Conservation (phyloP, 2,797 vertebrate species). For the Acanthornis magna region DNA sequence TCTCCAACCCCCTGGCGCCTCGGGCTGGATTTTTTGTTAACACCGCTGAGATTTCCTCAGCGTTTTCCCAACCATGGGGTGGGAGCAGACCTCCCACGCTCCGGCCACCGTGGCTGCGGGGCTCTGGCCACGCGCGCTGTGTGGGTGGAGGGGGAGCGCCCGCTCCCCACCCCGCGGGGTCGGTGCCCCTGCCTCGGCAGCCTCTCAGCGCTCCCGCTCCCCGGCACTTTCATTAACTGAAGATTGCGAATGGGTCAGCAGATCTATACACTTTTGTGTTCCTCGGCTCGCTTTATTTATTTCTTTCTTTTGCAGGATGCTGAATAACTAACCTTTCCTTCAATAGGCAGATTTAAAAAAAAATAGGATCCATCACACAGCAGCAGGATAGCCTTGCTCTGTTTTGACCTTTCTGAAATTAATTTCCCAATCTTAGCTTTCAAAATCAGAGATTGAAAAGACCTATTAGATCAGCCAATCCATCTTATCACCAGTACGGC, state of each 20-base stretch:
- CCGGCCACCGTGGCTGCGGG: neutral
- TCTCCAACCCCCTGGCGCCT: fast-evolving
- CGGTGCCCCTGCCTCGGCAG: neutral
- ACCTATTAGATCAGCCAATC: slow-evolving; percentile 58
- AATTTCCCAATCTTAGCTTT: slow-evolving; percentile 60
- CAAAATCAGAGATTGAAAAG: slow-evolving; percentile 63
- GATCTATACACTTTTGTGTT: slow-evolving; percentile 36
- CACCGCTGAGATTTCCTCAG: fast-evolving
- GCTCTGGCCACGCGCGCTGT: neutral
- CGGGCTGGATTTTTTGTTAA: fast-evolving
- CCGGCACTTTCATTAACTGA: slow-evolving; percentile 28
- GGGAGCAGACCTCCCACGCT: neutral
- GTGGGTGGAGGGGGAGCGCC: neutral
- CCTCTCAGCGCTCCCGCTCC: neutral
- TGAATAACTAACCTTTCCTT: slow-evolving; percentile 48
- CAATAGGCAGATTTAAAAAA: slow-evolving; percentile 47
- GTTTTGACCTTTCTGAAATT: slow-evolving; percentile 61
- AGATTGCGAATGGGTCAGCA: slow-evolving; percentile 50
- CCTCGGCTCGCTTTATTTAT: slow-evolving; percentile 28
- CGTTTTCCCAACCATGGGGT: neutral
- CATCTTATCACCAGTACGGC: slow-evolving; percentile 29
- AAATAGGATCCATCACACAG: slow-evolving; percentile 58
- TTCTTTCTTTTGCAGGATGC: slow-evolving; percentile 22
- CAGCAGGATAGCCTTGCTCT: slow-evolving; percentile 60
- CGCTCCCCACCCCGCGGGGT: neutral